phyloP scores from a whole-genome alignment of 2,797 vertebrate genomes.

The Hipposideros larvatus region DNA sequence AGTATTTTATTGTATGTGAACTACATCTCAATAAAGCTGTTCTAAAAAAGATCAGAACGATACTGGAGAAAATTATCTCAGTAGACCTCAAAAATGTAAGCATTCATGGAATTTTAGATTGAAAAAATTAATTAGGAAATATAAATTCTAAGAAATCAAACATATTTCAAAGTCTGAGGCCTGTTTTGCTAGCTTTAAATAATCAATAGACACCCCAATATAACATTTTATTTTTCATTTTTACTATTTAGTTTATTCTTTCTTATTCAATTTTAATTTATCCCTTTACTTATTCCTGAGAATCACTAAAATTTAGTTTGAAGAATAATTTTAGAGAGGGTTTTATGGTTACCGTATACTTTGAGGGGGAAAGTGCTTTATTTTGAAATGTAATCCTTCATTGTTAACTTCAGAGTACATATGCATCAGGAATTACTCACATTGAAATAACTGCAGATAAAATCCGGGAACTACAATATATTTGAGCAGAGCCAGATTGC shows the following conservation, averaged over 20 bases:
- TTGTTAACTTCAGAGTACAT: slow-evolving; percentile 32
- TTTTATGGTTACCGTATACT: not conserved
- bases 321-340: slow-evolving; percentile 36
- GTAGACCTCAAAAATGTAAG: not conserved
- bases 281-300: not conserved
- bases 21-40: not conserved
- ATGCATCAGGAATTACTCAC: not conserved
- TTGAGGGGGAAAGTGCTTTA: not conserved
- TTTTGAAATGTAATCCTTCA: not conserved
- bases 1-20: not conserved
- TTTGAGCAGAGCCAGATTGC: not conserved
- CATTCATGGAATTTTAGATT: not conserved
- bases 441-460: slow-evolving; percentile 8
- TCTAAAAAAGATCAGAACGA: not conserved
- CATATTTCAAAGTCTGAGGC: not conserved
- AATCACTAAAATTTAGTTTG: not conserved
- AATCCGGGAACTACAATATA: not conserved
- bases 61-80: not conserved
- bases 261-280: not conserved
- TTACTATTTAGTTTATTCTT: slow-evolving; percentile 1
- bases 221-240: not conserved
- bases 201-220: not conserved
- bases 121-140: not conserved
- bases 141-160: not conserved
- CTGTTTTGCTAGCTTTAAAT: not conserved